Conservation (phyloP, 2,888 invertebrate species). For the Mythimna loreyi region DNA sequence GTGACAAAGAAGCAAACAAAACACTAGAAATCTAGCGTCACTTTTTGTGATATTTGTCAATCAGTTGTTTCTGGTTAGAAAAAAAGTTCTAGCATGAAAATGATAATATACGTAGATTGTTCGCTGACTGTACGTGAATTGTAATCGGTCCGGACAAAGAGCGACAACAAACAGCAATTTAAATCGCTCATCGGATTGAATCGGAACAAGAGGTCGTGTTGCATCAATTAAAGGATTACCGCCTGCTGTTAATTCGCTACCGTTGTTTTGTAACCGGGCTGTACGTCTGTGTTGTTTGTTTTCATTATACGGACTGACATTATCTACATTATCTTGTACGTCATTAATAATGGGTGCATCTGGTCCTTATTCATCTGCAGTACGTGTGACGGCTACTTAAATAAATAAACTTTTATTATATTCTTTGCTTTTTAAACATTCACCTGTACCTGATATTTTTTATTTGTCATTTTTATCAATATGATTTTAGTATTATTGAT, state of each 20-base stretch:
- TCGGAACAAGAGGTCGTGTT: conserved; percentile 62
- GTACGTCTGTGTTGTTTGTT: conserved; percentile 42
- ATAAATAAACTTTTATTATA: neutral
- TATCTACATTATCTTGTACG: neutral
- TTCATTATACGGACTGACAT: conserved; percentile 13
- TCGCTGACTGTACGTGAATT: conserved; percentile 19
- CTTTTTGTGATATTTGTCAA: neutral
- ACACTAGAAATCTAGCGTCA: neutral
- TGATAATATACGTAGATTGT: neutral
- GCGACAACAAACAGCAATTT: conserved; percentile 59
- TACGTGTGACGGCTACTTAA: neutral
- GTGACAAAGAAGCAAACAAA: too few relatives aligned
- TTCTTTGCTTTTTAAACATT: too few relatives aligned
- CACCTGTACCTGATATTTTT: too few relatives aligned
- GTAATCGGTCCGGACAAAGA: conserved; percentile 40
- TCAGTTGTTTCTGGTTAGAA: neutral
- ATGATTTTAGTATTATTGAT: too few relatives aligned
- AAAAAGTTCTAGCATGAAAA: neutral
- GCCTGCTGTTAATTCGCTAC: conserved; percentile 59
- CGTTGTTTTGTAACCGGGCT: conserved; percentile 46
- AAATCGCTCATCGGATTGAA: conserved; percentile 61
- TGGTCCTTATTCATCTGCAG: neutral
- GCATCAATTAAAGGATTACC: conserved; percentile 78
- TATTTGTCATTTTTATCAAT: too few relatives aligned
- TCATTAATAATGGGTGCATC: neutral